Base-by-base conservation (phyloP, 2,888 invertebrate genomes). In the Troides oblongomaculatus region DNA sequence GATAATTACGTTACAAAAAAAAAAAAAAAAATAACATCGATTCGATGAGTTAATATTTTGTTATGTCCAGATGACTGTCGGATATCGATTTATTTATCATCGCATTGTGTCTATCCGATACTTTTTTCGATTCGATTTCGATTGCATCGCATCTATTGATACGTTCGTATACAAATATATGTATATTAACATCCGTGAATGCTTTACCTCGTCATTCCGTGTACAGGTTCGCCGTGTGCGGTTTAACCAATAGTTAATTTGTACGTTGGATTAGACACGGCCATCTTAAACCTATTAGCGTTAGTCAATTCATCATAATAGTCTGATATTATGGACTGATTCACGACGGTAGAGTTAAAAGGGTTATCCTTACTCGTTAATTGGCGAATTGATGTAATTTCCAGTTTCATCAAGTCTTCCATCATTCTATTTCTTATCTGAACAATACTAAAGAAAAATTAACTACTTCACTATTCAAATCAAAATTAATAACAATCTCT, bases 1-100 rank as follows among this genome's bases (percentile, higher is more conserved):
- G 92, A 90, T 91, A 92, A 92, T 92, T 90, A 90, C 79, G 81
- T 87, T 87, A 88, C 84, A 90, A 90, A 90, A 79, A 90, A 90
- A 90, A 90, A 90, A n/a, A 78, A 30, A 4, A 25, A 21, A 30
- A 30, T 30, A 30, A 91, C 89, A 86, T 84, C 80, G 81, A 85
- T 85, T 79, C 85, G 84, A 87, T 83, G 86, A 88, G 83, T 89
- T 89, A 86, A 90, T 90, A 90, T 89, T 88, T 85, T 85, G 81
- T 87, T 85, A 80, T 81, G 75, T 84, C 81, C 80, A 81, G 81
- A 86, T 84, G 84, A 84, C 82, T 84, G 74, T 81, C 76, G 78
- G 80, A 84, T 84, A 84, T 84, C 81, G 81, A 84, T 85, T 82
- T 83, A 76, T 80, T 81, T 81, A 77, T 75, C 53, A 62, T 36